Evolutionary conservation across 2,797 vertebrate species (phyloP).

Genomic region (Helarctos malayanus): DNA sequence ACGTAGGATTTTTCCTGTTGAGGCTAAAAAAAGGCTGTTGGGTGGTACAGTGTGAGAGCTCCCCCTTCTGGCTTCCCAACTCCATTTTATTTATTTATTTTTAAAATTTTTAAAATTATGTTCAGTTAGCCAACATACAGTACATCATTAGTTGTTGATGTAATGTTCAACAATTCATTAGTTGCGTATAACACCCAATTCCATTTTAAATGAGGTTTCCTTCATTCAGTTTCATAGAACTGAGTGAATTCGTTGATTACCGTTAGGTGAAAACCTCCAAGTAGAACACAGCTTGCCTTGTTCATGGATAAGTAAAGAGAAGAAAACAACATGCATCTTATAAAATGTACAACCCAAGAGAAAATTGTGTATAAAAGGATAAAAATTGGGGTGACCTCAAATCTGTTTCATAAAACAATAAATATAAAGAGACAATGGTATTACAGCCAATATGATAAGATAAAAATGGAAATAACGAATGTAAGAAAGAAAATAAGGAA

Average conservation of each 20-base stretch:
- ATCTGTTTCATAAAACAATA: not conserved
- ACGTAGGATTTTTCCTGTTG: not conserved
- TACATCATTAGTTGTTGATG: too few species aligned
- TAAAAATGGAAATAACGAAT: not conserved
- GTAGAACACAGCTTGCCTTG: not conserved
- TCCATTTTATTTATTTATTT: not conserved
- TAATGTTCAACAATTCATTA: too few species aligned
- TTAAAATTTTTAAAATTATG: too few species aligned
- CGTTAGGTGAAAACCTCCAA: not conserved
- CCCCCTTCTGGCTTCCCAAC: not conserved
- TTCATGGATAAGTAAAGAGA: not conserved
- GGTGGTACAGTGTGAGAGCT: not conserved
- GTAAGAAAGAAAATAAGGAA: not conserved
- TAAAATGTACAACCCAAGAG: not conserved
- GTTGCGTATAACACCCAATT: not conserved
- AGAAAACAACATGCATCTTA: not conserved
- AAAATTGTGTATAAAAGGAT: not conserved
- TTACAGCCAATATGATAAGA: not conserved
- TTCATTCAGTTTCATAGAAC: not conserved
- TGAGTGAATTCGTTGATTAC: not conserved
- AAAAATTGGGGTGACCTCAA: not conserved
- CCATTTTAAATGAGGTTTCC: not conserved
- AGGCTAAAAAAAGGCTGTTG: not conserved
- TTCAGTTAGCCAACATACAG: too few species aligned
- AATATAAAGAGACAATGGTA: not conserved